These are phyloP conservation scores for Sycobia sp. DNA, from an alignment of 1,140 invertebrate genomes.

Conservation along the genomic window DNA sequence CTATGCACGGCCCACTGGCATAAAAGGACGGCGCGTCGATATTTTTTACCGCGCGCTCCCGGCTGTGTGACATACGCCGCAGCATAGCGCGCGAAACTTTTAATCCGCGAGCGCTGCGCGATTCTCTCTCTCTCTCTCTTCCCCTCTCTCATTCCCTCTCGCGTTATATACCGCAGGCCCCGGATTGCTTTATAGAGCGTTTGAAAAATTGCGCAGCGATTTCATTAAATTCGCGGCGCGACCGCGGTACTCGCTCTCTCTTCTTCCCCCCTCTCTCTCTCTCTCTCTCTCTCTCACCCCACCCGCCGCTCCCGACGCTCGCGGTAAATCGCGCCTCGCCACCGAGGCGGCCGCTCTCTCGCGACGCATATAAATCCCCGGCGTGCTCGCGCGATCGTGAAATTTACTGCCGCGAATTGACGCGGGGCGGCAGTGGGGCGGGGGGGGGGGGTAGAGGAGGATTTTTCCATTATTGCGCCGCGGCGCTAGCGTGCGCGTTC, in stretches of 20 bases:
- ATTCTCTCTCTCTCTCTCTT: neutral
- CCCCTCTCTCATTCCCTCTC: neutral
- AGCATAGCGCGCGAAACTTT: constrained; percentile 14
- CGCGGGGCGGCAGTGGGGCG: neutral
- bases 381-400: constrained; percentile 46
- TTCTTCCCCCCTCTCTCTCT: neutral
- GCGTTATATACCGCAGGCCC: neutral
- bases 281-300: neutral
- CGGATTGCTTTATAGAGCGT: constrained; percentile 30
- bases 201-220: constrained; percentile 47
- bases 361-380: constrained; percentile 44
- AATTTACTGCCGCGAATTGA: constrained; percentile 50
- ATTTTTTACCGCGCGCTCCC: constrained; percentile 39
- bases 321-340: constrained; percentile 23
- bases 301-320: neutral
- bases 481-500: too few relatives aligned
- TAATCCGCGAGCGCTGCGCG: constrained; percentile 29
- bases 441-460: neutral
- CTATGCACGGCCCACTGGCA: too few relatives aligned
- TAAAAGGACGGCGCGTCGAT: constrained; percentile 19
- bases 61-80: too few relatives aligned
- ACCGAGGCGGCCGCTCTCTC: constrained; percentile 6
- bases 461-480: too few relatives aligned
- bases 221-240: constrained; percentile 49
- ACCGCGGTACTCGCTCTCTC: constrained; percentile 2